Evolutionary conservation across 2,113 vertebrate species (phyloP), one percentile per base, ranked within the genome.

Genomic region (Corythornis vintsioides): DNA sequence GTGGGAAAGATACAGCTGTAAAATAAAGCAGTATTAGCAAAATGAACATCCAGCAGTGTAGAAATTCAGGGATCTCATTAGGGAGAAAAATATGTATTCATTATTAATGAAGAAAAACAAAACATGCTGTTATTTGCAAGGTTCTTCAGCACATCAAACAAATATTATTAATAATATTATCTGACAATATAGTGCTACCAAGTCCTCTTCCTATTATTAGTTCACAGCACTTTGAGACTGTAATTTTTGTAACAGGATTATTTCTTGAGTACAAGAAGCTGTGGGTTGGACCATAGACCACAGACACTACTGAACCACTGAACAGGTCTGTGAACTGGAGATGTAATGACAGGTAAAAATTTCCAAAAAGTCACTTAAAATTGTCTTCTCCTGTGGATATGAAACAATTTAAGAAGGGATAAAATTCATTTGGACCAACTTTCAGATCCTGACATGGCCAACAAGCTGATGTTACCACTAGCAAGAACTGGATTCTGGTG

Each of bases 11-110:
- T 3, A 38, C 7, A 76, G 53, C 38, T 74, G 24, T 28, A 33
- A 52, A 77, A 43, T 20, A 67, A 43, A 29, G 42, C 25, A 35
- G 3, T n/a, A 61, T 45, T 57, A 71, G 42, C 40, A 74, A 56
- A 88, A 48, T 7, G 2, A 61, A 53, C 20, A 33, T 8, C 19
- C 0, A 4, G 25, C 9, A n/a, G 29, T 38, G 47, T 0, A 0
- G 20, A 25, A 60, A 17, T 12, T 63, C 35, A 66, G 26, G 6
- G 6, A 57, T 19, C 5, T 65, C 70, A 26, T 20, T 35, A 63
- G 16, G 24, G 24, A 28, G 6, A 75, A 7, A 16, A 55, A 55
- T 17, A 55, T 48, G 12, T 29, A 29, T 55, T 55, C 13, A 28
- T 55, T 55, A 55, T 35, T 29, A 86, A n/a, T 35, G 35, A 57